phyloP scores from a whole-genome alignment of 2,797 vertebrate genomes.

The Sebastes nivosus region DNA sequence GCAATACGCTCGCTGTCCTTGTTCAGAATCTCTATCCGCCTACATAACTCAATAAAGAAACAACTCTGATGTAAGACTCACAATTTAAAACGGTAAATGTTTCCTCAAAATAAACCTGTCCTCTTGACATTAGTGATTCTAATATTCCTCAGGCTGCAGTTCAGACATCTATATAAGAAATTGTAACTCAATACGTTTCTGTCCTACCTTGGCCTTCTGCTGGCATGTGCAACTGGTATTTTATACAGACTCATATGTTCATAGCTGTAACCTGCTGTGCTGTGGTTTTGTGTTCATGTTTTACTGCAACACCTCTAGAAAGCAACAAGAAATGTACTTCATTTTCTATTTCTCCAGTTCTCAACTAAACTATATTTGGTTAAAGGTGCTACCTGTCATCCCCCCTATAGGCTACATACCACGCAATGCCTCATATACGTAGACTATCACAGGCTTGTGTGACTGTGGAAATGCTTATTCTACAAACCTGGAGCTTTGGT shows the following conservation, averaged over 20 bases:
- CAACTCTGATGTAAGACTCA: not conserved
- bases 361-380: not conserved
- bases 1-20: constrained; percentile 18
- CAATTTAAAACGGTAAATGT: constrained; percentile 15
- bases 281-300: not conserved
- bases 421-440: not conserved
- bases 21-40: constrained; percentile 31
- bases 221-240: not conserved
- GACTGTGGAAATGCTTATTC: not conserved
- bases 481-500: not conserved
- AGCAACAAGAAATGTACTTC: not conserved
- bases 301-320: not conserved
- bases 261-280: not conserved
- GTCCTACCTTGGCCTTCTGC: not conserved
- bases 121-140: constrained; percentile 15
- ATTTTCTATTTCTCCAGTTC: not conserved
- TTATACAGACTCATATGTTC: not conserved
- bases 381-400: not conserved
- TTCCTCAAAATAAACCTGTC: constrained; percentile 29
- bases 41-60: constrained; percentile 16
- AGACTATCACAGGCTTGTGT: not conserved
- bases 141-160: not conserved
- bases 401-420: not conserved
- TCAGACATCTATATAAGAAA: not conserved
- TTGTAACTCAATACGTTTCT: not conserved